These are phyloP conservation scores for Urocynchramus pylzowi DNA, from an alignment of 2,113 vertebrate species.

Conservation along the genomic window DNA sequence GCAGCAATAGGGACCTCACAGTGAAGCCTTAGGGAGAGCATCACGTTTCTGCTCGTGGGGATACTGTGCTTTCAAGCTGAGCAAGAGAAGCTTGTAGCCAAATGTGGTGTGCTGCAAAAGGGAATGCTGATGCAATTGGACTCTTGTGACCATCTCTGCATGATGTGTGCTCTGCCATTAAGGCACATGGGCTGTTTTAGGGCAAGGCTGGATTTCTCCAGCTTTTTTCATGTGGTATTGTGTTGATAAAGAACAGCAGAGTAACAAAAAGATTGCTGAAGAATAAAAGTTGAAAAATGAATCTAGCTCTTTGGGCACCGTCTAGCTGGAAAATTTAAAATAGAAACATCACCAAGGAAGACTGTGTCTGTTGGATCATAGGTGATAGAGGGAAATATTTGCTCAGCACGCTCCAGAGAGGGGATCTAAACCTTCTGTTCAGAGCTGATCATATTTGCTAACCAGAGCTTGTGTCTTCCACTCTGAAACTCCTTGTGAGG, in stretches of 20 bases:
- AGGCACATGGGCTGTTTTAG: background rate
- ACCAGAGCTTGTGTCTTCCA: background rate
- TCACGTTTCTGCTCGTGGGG: accelerated
- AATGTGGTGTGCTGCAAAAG: background rate
- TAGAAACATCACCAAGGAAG: background rate
- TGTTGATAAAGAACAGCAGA: background rate
- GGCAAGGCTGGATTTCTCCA: background rate
- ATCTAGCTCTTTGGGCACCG: background rate
- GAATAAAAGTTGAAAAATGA: background rate
- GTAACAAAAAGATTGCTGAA: background rate
- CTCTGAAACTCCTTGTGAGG: background rate
- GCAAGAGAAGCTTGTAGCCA: background rate
- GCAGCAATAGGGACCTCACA: background rate
- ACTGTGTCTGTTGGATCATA: background rate
- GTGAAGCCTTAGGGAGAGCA: background rate
- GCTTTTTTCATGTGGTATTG: background rate
- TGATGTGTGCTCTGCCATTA: background rate
- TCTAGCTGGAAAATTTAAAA: background rate
- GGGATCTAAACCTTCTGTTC: background rate
- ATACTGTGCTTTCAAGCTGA: background rate
- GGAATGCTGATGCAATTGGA: background rate
- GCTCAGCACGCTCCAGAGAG: background rate
- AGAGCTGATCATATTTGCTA: background rate
- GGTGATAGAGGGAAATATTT: background rate
- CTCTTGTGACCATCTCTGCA: background rate